Evolutionary conservation across 1,140 invertebrate genomes (phyloP), one percentile per base, ranked within the genome.

Genomic region (Trinorchestia longiramus): DNA sequence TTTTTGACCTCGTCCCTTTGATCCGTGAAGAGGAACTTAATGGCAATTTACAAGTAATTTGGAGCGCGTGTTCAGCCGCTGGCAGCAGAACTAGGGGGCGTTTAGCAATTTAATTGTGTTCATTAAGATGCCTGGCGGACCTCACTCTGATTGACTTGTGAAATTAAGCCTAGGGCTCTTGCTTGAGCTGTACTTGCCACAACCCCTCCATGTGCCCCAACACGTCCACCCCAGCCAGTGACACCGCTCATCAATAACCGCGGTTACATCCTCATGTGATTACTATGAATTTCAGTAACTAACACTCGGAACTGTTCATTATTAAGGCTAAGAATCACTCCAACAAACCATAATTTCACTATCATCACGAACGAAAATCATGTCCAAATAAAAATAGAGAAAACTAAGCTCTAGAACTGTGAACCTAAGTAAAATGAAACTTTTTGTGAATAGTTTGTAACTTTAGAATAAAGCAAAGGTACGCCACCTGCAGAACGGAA

Each of bases 1-100:
- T 43, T 90, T 90, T 90, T 41, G 36, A 4, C 28, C 6, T 15
- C 43, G 44, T 94, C 92, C 4, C 11, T 94, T 94, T 94, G 43
- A 45, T 94, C 92, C 41, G 41, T 6, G 44, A 40, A 47, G 92
- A 94, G 44, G 43, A 47, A 94, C 4, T 45, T 47, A 47, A 45
- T 4, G 40, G 92, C 44, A 94, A 94, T 94, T 94, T 47, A 43
- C 92, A 94, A 94, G 92, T 94, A 94, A 94, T 94, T 94, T 94
- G 6, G 40, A 43, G 3, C 8, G 92, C 8, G 43, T 94, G 92
- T 36, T 47, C 40, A 40, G 44, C 44, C 43, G 36, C 43, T 47
- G 43, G 6, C 92, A 40, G 43, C 92, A 94, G 45, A 94, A 94
- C 44, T 19, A 45, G 88, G 4, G 92, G 43, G 6, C 43, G 40